These are phyloP conservation scores for Stigmatopora argus DNA, from an alignment of 2,113 vertebrate genomes.

Conservation along the genomic window DNA sequence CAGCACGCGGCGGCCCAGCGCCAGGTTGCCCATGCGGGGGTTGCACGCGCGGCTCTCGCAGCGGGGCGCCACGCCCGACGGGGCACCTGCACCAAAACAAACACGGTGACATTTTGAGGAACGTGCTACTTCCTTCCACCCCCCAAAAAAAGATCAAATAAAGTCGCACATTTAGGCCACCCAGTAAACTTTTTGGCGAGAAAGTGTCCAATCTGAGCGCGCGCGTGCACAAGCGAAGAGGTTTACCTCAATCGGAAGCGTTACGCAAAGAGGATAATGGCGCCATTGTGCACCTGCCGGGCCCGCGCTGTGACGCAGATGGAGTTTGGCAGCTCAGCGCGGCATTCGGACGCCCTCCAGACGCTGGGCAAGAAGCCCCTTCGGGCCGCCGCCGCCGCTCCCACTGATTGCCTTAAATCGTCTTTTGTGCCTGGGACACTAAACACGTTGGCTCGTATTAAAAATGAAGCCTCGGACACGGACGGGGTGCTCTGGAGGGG, in stretches of 20 bases:
- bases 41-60: conserved; percentile 88
- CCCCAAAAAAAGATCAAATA: too few species aligned
- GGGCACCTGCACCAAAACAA: conserved; percentile 28
- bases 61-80: conserved; percentile 61
- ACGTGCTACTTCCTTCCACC: too few species aligned
- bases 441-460: conserved; percentile 4
- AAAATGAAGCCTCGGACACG: not conserved
- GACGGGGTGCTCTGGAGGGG: not conserved
- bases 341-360: conserved; percentile 46
- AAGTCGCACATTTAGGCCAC: too few species aligned
- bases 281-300: conserved; percentile 62
- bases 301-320: conserved; percentile 45
- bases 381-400: conserved; percentile 34
- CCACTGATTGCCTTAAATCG: conserved; percentile 38
- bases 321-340: conserved; percentile 54
- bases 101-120: not conserved
- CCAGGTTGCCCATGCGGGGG: conserved; percentile 91
- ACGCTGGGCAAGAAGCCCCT: conserved; percentile 21
- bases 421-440: conserved; percentile 2
- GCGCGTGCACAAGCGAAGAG: conserved; percentile 40
- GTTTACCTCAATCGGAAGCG: conserved; percentile 51
- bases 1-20: conserved; percentile 76
- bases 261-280: conserved; percentile 53
- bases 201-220: too few species aligned
- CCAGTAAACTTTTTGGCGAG: too few species aligned